Conservation (phyloP, 1,140 invertebrate species). For the Argopecten irradians region DNA sequence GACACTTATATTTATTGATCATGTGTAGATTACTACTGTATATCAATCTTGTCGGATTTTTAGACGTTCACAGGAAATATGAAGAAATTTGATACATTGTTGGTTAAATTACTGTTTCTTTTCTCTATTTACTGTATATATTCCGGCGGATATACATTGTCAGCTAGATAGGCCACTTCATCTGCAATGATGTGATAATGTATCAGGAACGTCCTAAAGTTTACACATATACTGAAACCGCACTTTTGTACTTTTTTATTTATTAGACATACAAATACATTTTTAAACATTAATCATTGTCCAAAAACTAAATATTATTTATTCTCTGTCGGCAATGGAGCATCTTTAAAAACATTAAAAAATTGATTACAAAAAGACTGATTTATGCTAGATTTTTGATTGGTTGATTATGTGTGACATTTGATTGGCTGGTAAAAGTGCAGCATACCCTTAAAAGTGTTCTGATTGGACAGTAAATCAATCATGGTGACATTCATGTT, state of each 20-base stretch:
- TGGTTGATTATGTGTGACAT: neutral
- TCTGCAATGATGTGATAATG: neutral
- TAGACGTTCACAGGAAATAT: neutral
- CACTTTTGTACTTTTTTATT: too few species aligned
- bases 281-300: too few species aligned
- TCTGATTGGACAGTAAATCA: neutral
- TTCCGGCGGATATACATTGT: neutral
- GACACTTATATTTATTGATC: neutral
- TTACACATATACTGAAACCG: too few species aligned
- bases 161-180: neutral
- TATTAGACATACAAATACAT: too few species aligned
- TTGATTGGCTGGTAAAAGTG: neutral
- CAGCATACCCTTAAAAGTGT: neutral
- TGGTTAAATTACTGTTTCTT: neutral
- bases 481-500: neutral
- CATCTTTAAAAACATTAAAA: too few species aligned
- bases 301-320: too few species aligned
- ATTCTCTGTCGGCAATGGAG: too few species aligned
- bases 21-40: neutral
- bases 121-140: neutral
- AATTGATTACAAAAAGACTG: neutral
- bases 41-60: neutral
- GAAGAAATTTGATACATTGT: neutral
- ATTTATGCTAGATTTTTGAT: neutral
- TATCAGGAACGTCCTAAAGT: neutral